Evolutionary conservation across 2,888 invertebrate species (phyloP), one percentile per base, ranked within the genome.

Genomic region (Perithous albicinctus): DNA sequence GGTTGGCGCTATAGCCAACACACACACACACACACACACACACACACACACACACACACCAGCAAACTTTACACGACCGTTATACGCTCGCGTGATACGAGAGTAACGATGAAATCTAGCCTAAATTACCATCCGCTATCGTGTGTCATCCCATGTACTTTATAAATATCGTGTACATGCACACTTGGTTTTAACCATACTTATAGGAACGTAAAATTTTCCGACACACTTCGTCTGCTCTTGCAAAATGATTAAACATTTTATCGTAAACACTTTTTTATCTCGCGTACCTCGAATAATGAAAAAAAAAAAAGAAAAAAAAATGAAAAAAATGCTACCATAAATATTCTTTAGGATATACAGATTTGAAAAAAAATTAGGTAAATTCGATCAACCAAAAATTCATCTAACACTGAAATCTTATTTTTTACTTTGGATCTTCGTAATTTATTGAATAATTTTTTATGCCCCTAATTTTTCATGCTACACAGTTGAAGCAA

Each of bases 41-140:
- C n/a, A n/a, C n/a, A n/a, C n/a, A n/a, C n/a, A n/a, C n/a, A n/a
- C n/a, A n/a, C n/a, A 41, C 41, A 41, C 41, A n/a, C 12, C 12
- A n/a, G 12, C 6, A 56, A 26, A 61, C 38, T 51, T 15, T 56
- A 59, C 26, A 12, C n/a, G 59, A 32, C 66, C 78, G 72, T 73
- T 61, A 67, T 61, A 67, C 54, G 48, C 66, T 73, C 73, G 38
- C 61, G 59, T 51, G 73, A 78, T 51, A 20, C 29, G 35, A 46
- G 32, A 66, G 73, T 66, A 26, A 78, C 73, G 66, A 67, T 61
- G 73, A 46, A 38, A 61, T 66, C 48, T 73, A 67, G 29, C 43
- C 7, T 26, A 29, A 63, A 29, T 59, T 59, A 59, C 61, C 59
- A 15, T 38, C 48, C 76, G 63, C 15, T 70, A 70, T 64, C 77